Base-by-base conservation (phyloP, 2,888 invertebrate species). In the Drosophila neutralis region DNA sequence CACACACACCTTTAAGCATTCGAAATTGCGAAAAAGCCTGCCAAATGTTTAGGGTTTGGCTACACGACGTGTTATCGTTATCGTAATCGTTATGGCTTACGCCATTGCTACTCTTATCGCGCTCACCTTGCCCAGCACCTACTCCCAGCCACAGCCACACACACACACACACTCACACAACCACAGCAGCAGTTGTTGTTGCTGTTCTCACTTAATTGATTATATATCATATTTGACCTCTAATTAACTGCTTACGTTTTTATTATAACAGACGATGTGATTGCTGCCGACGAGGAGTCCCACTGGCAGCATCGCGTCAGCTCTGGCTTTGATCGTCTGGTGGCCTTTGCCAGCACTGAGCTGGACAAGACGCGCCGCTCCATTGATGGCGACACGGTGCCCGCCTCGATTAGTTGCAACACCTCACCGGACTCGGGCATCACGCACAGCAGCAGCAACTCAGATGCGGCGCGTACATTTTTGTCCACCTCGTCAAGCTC, bases 271-370 rank as follows among this genome's bases (percentile, higher is more conserved):
- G 93, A 93, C 90, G 93, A 93, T 83, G 93, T 93, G 58, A 92
- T 93, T 64, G 95, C 96, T 86, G 95, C 95, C 88, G 96, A 96
- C 82, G 96, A 96, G 92, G 96, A 97, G 93, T 95, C 96, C 86
- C 97, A 97, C 93, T 98, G 98, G 98, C 97, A 98, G 93, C 97
- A 98, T 93, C 96, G 97, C 83, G 97, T 98, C 88, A 97, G 97
- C 92, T 97, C 97, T 83, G 97, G 98, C 62, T 98, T 98, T 94
- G 98, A 98, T 94, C 96, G 98, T 82, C 94, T 98, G 88, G 97
- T 98, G 82, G 98, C 98, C 70, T 97, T 98, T 92, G 98, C 98
- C 57, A 97, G 98, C 48, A 98, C 97, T 21, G 98, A 98, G 91
- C 94, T 98, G 92, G 98, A 97, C 93, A 95, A 97, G 91, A 95